These are phyloP conservation scores for Nibea albiflora DNA, from an alignment of 2,113 vertebrate species.

Conservation along the genomic window DNA sequence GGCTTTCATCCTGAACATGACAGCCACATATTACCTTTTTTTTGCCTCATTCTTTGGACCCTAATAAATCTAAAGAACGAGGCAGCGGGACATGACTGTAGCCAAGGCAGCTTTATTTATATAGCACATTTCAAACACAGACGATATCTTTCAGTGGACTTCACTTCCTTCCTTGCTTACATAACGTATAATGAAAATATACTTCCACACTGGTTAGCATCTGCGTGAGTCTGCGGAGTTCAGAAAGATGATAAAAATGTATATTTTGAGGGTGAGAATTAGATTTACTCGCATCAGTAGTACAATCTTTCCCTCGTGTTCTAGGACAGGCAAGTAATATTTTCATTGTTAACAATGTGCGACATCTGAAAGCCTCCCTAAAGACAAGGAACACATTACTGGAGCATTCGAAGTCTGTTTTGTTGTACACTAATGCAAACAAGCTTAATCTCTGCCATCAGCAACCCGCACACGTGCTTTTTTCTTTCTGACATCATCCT, in stretches of 20 bases:
- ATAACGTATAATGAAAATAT: not conserved
- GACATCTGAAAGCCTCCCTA: not conserved
- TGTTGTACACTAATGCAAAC: not conserved
- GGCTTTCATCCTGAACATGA: conserved; percentile 1
- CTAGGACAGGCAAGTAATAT: not conserved
- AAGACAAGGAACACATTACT: not conserved
- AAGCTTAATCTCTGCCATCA: not conserved
- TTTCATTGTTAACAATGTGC: not conserved
- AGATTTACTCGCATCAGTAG: not conserved
- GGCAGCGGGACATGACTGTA: not conserved
- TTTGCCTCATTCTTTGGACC: not conserved
- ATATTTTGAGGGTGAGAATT: not conserved
- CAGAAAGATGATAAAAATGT: not conserved
- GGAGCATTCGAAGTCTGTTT: not conserved
- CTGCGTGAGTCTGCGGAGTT: not conserved
- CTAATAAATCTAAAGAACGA: not conserved
- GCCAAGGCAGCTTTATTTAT: not conserved
- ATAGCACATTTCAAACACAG: not conserved
- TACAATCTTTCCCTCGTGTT: too few relatives aligned
- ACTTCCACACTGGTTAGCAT: not conserved
- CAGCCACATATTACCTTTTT: not conserved
- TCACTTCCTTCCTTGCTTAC: not conserved
- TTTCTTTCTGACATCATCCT: conserved; percentile 37
- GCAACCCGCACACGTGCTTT: not conserved
- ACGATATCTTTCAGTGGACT: not conserved